Base-by-base conservation (phyloP, 2,113 vertebrate genomes). In the Atractosteus spatula region DNA sequence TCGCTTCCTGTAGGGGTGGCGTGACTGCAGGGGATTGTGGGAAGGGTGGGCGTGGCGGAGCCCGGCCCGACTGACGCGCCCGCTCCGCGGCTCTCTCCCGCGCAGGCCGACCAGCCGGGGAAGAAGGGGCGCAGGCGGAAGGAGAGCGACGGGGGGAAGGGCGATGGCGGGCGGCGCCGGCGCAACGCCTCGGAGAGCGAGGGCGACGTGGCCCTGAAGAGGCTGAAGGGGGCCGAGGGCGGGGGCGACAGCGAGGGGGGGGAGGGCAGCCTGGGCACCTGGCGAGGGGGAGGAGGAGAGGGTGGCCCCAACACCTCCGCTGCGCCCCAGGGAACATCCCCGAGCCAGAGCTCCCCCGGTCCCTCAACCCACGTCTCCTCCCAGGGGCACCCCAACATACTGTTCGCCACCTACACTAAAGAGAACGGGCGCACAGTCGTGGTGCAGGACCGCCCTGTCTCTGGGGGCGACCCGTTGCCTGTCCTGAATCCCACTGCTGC, bases 391-490 rank as follows among this genome's bases (percentile, higher is more conserved):
- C 91, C 94, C 76, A 93, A 84, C 80, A 87, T 92, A 81, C 86
- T 92, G 73, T 89, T 95, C 89, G 91, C 93, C 64, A 89, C 90
- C 78, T 94, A 95, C 79, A 91, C 95, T 83, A 99, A 98, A 91
- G 97, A 99, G 89, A 98, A 99, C 45, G 96, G 97, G 66, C 94
- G 94, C 71, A 87, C 92, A 4, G 80, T 93, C 42, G 87, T 95
- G 79, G 91, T 92, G 41, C 96, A 97, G 73, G 97, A 94, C 14
- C 89, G 92, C 64, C 91, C 89, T 62, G 83, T 91, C 70, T 86
- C 89, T 75, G 87, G 91, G 68, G 93, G 95, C 5, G 10, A 51
- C 47, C 47, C 47, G 47, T 10, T 5, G 47, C 47, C 47, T 7
- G 47, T 10, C 47, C 47, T 51, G 47, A 29, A 29, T 29, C 29